phyloP scores from a whole-genome alignment of 2,113 vertebrate genomes.

The Phylloscopus trochilus region DNA sequence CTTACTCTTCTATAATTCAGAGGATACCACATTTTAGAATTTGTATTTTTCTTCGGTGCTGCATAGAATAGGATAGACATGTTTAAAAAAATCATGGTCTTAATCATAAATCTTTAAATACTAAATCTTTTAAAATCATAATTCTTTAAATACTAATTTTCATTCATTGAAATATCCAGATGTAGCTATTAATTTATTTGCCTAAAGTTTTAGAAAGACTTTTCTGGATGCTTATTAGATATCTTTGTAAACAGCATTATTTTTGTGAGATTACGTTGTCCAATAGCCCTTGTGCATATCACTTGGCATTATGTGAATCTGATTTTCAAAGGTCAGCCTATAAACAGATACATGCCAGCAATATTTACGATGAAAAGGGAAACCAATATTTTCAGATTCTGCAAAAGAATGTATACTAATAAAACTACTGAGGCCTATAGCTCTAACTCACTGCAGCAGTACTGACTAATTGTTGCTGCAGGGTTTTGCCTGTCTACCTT shows the following conservation, averaged over 20 bases:
- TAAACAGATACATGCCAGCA: not conserved
- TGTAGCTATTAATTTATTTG: not conserved
- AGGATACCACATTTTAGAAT: not conserved
- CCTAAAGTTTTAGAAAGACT: not conserved
- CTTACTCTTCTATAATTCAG: not conserved
- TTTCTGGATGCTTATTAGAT: not conserved
- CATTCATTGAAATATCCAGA: not conserved
- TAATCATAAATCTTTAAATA: not conserved
- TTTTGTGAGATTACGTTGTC: not conserved
- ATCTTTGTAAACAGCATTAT: not conserved
- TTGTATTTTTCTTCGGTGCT: not conserved
- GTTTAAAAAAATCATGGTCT: not conserved
- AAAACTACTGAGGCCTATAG: not conserved
- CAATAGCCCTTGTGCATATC: not conserved
- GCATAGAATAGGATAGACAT: rapidly evolving
- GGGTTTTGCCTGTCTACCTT: not conserved
- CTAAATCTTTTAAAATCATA: no score
- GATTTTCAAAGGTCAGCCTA: not conserved
- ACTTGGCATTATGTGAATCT: not conserved
- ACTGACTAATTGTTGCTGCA: rapidly evolving
- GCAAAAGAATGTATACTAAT: not conserved
- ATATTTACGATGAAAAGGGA: not conserved
- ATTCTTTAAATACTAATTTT: not conserved
- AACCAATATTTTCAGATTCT: not conserved
- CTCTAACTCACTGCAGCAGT: not conserved